Evolutionary conservation across 1,140 invertebrate species (phyloP).

Genomic region (Argopecten irradians): DNA sequence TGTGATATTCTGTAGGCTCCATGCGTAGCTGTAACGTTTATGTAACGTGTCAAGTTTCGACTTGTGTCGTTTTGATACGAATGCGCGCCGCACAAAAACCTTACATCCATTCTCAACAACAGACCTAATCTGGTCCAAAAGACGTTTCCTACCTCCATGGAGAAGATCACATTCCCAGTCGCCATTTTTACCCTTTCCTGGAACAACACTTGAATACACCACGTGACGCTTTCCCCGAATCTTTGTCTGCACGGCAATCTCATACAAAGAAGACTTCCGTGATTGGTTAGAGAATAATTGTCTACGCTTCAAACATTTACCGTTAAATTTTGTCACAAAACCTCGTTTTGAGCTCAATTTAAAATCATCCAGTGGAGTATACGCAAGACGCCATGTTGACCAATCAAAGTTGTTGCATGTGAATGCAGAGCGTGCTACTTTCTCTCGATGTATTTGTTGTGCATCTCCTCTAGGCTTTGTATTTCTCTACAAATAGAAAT

Average conservation of each 20-base stretch:
- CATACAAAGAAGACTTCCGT: constrained; percentile 35
- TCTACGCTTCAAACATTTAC: neutral
- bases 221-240: constrained; percentile 32
- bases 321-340: neutral
- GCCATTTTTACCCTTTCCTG: neutral
- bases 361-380: neutral
- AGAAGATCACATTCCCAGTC: constrained; percentile 18
- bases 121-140: neutral
- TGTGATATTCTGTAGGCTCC: neutral
- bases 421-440: neutral
- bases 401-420: neutral
- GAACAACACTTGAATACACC: constrained; percentile 23
- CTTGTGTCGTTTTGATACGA: constrained; percentile 24
- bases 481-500: too few species aligned
- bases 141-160: neutral
- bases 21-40: constrained; percentile 36
- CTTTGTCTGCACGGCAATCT: constrained; percentile 46
- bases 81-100: constrained; percentile 35
- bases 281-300: constrained; percentile 25
- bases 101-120: constrained; percentile 29
- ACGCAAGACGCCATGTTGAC: neutral
- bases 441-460: neutral
- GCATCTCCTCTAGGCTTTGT: neutral
- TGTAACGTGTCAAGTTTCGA: constrained; percentile 26
- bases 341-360: neutral